These are phyloP conservation scores for Hirudo medicinalis DNA, from an alignment of 1,140 invertebrate genomes.

Conservation along the genomic window DNA sequence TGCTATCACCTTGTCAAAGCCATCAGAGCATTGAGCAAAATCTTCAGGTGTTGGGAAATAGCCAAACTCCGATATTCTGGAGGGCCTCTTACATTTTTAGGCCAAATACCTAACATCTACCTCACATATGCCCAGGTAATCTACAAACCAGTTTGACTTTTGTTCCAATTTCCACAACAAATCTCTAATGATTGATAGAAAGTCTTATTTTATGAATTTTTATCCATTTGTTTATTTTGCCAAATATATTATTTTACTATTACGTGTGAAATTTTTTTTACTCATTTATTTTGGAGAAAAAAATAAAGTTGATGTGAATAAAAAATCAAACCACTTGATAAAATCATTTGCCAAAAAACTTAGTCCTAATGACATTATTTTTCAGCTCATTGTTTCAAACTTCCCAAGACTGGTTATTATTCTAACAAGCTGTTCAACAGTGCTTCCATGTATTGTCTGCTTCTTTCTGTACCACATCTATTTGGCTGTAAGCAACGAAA, in stretches of 20 bases:
- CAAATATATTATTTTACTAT: too few species aligned
- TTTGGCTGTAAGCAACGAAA: conserved; percentile 10
- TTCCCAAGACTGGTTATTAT: conserved; percentile 15
- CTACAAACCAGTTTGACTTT: background rate
- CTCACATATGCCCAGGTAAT: conserved; percentile 2
- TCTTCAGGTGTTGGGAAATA: conserved; percentile 13
- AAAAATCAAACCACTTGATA: too few species aligned
- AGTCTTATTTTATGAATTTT: too few species aligned
- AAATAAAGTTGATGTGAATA: too few species aligned
- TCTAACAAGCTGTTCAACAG: background rate
- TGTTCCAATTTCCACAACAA: background rate
- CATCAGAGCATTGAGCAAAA: background rate
- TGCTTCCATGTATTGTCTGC: background rate
- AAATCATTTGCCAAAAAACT: too few species aligned
- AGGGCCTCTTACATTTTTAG: too few species aligned
- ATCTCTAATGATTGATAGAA: too few species aligned
- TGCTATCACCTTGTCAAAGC: background rate
- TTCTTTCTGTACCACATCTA: conserved; percentile 8
- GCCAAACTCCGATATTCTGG: background rate
- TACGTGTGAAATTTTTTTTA: too few species aligned
- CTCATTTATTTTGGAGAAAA: too few species aligned
- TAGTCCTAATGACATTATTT: background rate
- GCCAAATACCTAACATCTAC: background rate
- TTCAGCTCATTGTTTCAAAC: conserved; percentile 8
- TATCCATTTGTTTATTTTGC: too few species aligned